Evolutionary conservation across 2,113 vertebrate species (phyloP).

Genomic region (Caranx melampygus): DNA sequence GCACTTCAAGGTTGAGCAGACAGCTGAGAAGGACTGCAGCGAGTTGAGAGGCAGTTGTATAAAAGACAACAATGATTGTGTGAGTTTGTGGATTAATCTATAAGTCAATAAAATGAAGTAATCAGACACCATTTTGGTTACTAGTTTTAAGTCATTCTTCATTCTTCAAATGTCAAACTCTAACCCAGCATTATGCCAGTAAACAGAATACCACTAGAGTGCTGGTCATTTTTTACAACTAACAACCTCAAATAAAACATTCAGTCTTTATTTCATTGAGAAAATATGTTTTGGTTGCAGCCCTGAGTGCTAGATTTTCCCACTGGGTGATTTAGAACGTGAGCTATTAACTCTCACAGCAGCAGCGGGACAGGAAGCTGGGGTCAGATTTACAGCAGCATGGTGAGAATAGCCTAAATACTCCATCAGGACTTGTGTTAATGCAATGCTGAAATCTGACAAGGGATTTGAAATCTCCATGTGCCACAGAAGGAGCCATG

Average conservation of each 20-base stretch:
- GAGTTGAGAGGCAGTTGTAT: background rate
- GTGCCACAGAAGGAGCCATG: slow-evolving; percentile 25
- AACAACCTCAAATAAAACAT: background rate
- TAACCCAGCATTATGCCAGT: background rate
- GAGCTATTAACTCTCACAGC: background rate
- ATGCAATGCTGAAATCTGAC: slow-evolving; percentile 52
- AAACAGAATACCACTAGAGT: background rate
- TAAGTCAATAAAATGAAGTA: too few relatives aligned
- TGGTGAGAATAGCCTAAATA: slow-evolving; percentile 40
- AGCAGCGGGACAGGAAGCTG: slow-evolving; percentile 11
- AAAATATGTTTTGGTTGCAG: background rate
- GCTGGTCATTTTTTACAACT: background rate
- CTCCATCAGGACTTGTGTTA: slow-evolving; percentile 35
- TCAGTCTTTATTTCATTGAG: background rate
- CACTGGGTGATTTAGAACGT: slow-evolving; percentile 2
- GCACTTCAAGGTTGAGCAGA: background rate
- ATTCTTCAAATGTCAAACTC: background rate
- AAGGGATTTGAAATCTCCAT: slow-evolving; percentile 48
- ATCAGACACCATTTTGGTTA: background rate
- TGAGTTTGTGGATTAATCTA: background rate
- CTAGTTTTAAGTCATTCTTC: background rate
- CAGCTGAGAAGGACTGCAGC: background rate
- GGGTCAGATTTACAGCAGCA: slow-evolving; percentile 39
- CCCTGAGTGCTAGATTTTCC: background rate
- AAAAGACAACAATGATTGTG: background rate